phyloP scores from a whole-genome alignment of 92 coral and sea anemone genomes.

The Siderastrea siderea region DNA sequence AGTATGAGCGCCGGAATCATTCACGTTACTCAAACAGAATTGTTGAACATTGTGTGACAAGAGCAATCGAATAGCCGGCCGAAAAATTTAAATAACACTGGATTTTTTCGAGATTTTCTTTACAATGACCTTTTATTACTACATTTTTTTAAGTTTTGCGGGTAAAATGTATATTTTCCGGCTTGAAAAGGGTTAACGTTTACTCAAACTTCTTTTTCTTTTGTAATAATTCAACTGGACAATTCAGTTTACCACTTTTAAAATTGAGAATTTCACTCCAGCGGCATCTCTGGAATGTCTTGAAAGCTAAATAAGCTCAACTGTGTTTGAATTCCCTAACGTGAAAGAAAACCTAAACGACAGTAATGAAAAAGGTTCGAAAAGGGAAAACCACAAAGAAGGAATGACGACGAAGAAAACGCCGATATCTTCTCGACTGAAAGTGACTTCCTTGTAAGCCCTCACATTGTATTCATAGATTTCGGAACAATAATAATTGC shows the following conservation, averaged over 20 bases:
- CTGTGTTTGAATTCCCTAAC: constrained; percentile 39
- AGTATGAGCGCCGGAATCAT: too few relatives aligned
- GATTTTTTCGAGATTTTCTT: too few relatives aligned
- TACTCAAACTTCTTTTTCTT: too few relatives aligned
- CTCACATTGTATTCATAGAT: constrained; percentile 1
- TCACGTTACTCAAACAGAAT: too few relatives aligned
- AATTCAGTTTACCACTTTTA: background rate
- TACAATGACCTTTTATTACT: too few relatives aligned
- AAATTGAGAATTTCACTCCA: constrained; percentile 52
- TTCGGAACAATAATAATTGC: background rate
- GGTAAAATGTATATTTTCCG: too few relatives aligned
- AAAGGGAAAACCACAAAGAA: background rate
- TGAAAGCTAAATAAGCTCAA: constrained; percentile 13
- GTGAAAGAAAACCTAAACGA: background rate
- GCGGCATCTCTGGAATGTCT: constrained; percentile 41
- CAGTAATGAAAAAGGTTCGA: background rate
- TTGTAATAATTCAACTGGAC: too few relatives aligned
- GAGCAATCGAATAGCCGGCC: too few relatives aligned
- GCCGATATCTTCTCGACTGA: background rate
- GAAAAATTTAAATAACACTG: too few relatives aligned
- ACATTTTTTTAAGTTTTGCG: too few relatives aligned
- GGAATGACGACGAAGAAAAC: background rate
- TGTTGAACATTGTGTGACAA: too few relatives aligned
- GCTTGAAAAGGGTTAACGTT: too few relatives aligned
- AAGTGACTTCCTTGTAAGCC: background rate